Evolutionary conservation across 1,140 invertebrate species (phyloP).

Genomic region (Hestina assimilis): DNA sequence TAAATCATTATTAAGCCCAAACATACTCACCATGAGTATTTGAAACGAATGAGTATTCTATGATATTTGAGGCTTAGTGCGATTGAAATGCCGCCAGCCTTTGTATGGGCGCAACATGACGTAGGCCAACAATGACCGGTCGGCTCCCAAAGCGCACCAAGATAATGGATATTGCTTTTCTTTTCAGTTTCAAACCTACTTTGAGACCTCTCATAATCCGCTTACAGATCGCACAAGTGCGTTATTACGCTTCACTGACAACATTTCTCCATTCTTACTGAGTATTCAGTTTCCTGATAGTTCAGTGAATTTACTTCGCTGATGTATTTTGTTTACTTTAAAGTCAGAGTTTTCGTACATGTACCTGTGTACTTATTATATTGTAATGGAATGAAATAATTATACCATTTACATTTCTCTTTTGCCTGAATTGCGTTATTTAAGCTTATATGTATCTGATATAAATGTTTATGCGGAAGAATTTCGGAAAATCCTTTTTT

Average conservation of each 20-base stretch:
- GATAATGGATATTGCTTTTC: conserved; percentile 76
- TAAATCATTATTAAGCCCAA: too few species aligned
- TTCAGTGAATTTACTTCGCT: conserved; percentile 1
- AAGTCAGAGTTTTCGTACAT: too few species aligned
- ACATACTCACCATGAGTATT: too few species aligned
- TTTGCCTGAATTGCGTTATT: too few species aligned
- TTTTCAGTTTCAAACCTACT: conserved; percentile 73
- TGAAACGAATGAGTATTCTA: too few species aligned
- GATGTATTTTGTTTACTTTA: neutral
- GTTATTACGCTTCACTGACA: conserved; percentile 64
- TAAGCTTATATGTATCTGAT: too few species aligned
- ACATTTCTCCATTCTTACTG: conserved; percentile 49
- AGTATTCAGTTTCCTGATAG: conserved; percentile 10
- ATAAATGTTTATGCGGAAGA: too few species aligned
- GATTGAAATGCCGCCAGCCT: neutral
- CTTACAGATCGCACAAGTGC: conserved; percentile 63
- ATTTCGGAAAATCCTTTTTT: too few species aligned
- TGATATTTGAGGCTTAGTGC: conserved; percentile 22
- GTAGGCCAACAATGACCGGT: conserved; percentile 52
- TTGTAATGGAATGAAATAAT: too few species aligned
- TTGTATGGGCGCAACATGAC: conserved; percentile 19
- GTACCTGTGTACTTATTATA: too few species aligned
- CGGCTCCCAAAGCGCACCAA: conserved; percentile 61
- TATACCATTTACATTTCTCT: too few species aligned
- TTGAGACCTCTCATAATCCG: conserved; percentile 70